These are phyloP conservation scores for Cottus gobio DNA, from an alignment of 2,113 vertebrate species.

Conservation along the genomic window DNA sequence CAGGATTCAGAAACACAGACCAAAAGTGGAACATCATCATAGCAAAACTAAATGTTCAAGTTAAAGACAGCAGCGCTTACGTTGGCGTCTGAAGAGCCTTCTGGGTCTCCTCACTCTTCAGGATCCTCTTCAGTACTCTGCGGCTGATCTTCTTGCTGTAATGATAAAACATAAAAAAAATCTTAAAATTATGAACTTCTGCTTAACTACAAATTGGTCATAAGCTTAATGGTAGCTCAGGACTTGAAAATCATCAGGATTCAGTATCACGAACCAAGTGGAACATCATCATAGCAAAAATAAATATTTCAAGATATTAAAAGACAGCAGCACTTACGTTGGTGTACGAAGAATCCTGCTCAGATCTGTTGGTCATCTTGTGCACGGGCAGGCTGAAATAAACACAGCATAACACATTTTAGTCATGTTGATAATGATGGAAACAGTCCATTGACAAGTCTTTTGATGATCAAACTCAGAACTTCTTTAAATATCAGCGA, in stretches of 20 bases:
- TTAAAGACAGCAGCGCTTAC: no score
- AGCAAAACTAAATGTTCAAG: no score
- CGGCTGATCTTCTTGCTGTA: slow-evolving; percentile 92
- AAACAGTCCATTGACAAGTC: no score
- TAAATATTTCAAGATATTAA: fast-evolving
- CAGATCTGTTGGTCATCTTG: no score
- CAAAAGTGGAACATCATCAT: no score
- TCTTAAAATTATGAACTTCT: neutral
- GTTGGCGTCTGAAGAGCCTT: no score
- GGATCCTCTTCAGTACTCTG: slow-evolving; percentile 92
- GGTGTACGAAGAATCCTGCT: slow-evolving; percentile 93
- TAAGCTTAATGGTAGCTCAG: slow-evolving; percentile 59
- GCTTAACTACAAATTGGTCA: neutral
- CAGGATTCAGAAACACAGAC: no score
- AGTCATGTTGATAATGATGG: no score
- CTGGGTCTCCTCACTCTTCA: slow-evolving; percentile 94
- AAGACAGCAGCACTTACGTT: slow-evolving; percentile 80
- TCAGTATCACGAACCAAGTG: slow-evolving; percentile 86
- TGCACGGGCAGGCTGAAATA: no score
- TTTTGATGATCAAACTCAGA: slow-evolving; percentile 83
- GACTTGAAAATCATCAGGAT: slow-evolving; percentile 79
- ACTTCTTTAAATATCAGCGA: slow-evolving; percentile 81
- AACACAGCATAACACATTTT: no score
- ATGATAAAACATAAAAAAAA: slow-evolving; percentile 15
- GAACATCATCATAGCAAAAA: slow-evolving; percentile 72